A percentile compares a stretch with the other conserved stretches of the same genome.
Evolutionary conservation across 2,888 invertebrate genomes (phyloP).

Genomic region (Pachymerium ferrugineum): DNA sequence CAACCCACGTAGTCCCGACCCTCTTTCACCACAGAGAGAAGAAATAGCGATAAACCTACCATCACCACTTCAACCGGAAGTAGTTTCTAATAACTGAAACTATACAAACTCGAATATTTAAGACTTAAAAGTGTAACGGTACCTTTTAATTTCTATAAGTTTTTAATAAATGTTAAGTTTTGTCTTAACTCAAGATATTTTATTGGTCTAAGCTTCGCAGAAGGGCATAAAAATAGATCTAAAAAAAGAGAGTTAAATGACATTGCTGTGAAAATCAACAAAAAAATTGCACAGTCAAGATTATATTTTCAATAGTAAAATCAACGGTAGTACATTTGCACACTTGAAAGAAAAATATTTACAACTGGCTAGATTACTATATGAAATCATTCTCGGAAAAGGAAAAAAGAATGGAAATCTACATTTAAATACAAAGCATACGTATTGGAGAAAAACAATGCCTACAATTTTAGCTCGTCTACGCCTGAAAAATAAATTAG

Average conservation of each 20-base stretch:
- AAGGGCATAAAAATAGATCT: neutral
- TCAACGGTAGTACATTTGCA: neutral
- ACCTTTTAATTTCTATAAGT: neutral
- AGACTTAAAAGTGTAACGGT: neutral
- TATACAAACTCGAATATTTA: neutral
- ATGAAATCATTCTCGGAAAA: neutral
- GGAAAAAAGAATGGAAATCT: neutral
- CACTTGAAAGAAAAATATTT: slow-evolving; percentile 3
- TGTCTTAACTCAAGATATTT: slow-evolving; percentile 1
- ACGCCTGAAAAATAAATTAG: slow-evolving; percentile 1
- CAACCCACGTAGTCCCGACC: slow-evolving; percentile 8
- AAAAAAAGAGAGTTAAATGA: too few relatives aligned
- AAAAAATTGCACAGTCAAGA: slow-evolving; percentile 13
- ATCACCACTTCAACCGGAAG: slow-evolving; percentile 36
- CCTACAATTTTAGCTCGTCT: too few relatives aligned
- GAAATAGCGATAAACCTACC: slow-evolving; percentile 34
- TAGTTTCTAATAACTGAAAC: slow-evolving; percentile 6
- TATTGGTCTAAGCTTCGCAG: neutral
- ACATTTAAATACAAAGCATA: neutral
- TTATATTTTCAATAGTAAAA: slow-evolving; percentile 12
- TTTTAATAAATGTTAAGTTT: neutral
- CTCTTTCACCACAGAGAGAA: slow-evolving; percentile 35
- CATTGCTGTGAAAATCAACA: neutral
- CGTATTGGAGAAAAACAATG: neutral
- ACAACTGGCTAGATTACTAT: neutral